Conservation (phyloP, 2,888 invertebrate genomes). For the Sussaba pulchella region DNA sequence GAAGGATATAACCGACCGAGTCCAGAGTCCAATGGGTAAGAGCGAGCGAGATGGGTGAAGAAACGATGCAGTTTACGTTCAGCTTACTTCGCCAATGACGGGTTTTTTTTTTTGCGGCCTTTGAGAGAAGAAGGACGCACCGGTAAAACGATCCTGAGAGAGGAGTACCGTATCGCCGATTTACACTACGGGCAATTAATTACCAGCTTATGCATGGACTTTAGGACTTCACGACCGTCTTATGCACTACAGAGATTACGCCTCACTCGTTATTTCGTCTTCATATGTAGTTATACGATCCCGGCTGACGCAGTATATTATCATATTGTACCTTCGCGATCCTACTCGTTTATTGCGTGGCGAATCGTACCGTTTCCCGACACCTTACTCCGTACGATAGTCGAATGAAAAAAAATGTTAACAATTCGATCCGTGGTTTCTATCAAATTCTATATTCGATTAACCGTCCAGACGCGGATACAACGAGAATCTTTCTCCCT, state of each 20-base stretch:
- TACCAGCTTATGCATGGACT: constrained; percentile 61
- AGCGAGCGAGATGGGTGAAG: constrained; percentile 34
- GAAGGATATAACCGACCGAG: constrained; percentile 42
- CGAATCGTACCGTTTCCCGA: constrained; percentile 25
- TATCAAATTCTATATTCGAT: constrained; percentile 26
- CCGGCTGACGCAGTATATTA: constrained; percentile 30
- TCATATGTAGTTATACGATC: constrained; percentile 47
- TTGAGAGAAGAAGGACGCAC: constrained; percentile 36
- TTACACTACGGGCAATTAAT: constrained; percentile 66
- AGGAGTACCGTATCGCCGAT: constrained; percentile 60
- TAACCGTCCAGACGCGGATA: constrained; percentile 6
- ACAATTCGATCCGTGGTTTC: constrained; percentile 12
- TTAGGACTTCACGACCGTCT: constrained; percentile 9
- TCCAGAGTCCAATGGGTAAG: constrained; percentile 22
- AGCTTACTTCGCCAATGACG: constrained; percentile 60
- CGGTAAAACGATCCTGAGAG: constrained; percentile 60
- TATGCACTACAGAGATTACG: constrained; percentile 56
- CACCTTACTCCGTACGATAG: not conserved
- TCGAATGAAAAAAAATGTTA: constrained; percentile 9
- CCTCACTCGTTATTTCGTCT: constrained; percentile 58
- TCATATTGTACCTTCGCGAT: constrained; percentile 39
- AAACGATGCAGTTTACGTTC: constrained; percentile 60
- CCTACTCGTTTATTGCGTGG: constrained; percentile 27
- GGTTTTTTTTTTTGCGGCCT: constrained; percentile 29
- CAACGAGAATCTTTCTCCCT: not conserved